These are phyloP conservation scores for Synanthedon tipuliformis DNA, from an alignment of 2,888 invertebrate species.

Conservation along the genomic window DNA sequence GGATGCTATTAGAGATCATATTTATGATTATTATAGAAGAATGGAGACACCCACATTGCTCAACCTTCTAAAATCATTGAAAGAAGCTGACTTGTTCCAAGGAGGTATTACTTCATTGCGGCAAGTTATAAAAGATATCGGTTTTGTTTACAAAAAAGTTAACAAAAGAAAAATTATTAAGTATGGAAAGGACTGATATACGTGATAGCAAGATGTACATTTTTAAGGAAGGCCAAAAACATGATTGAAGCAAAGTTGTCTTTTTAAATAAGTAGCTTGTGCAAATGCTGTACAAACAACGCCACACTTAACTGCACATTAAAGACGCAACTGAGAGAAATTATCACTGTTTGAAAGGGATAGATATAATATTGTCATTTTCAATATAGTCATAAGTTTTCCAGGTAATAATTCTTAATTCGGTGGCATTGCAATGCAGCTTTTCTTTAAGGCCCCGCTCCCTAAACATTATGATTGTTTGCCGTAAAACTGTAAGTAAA, in stretches of 20 bases:
- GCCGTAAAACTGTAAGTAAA: no score
- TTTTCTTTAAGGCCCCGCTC: no score
- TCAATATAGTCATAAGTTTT: no score
- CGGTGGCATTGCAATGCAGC: no score
- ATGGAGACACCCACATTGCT: neutral
- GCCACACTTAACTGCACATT: no score
- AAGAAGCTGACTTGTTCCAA: conserved; percentile 6
- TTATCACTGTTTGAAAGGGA: no score
- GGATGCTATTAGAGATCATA: conserved; percentile 1
- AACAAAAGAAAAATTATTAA: conserved; percentile 2
- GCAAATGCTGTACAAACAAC: no score
- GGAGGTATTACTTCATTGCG: conserved; percentile 6
- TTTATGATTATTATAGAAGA: conserved; percentile 2
- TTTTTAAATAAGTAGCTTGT: no score
- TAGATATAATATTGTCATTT: no score
- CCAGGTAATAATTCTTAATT: no score
- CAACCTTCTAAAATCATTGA: conserved; percentile 3
- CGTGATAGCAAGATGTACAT: neutral
- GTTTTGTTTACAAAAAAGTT: conserved; percentile 1
- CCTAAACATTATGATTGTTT: no score
- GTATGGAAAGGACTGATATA: neutral
- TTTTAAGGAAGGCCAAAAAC: neutral
- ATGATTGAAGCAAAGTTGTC: neutral
- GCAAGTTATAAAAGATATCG: conserved; percentile 5
- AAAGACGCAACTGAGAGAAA: no score